phyloP scores from a whole-genome alignment of 2,888 invertebrate species.

The Xestia sexstrigata region DNA sequence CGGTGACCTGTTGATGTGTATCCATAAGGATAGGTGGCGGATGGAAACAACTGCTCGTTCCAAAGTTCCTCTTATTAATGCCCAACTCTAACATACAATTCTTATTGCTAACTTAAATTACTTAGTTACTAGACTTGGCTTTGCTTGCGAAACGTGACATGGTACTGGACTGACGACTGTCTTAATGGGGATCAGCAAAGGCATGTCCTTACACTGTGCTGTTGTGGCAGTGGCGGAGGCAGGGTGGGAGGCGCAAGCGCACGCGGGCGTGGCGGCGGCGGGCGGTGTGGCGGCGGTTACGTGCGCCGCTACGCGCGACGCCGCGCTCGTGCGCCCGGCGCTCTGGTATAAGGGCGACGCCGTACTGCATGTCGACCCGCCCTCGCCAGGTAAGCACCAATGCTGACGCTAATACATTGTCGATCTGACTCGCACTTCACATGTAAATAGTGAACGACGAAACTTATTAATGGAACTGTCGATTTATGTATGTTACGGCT shows the following conservation, averaged over 20 bases:
- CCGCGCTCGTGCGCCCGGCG: conserved; percentile 66
- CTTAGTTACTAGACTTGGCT: no score
- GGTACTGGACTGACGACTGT: no score
- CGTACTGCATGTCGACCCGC: conserved; percentile 83
- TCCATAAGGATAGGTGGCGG: no score
- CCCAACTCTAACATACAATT: no score
- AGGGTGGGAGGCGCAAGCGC: conserved; percentile 73
- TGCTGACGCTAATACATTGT: not conserved
- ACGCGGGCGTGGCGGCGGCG: conserved; percentile 68
- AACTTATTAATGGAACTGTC: not conserved
- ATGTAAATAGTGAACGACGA: not conserved
- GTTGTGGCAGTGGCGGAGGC: conserved; percentile 72
- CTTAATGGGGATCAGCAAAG: no score
- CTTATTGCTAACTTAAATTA: no score
- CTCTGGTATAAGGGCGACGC: conserved; percentile 80
- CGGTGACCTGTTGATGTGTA: no score
- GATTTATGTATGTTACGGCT: not conserved
- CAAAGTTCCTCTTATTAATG: no score
- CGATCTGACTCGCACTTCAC: not conserved
- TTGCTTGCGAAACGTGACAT: no score
- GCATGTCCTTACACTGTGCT: not conserved
- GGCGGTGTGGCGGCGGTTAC: conserved; percentile 80
- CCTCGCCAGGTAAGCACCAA: conserved; percentile 86
- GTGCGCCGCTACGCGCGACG: conserved; percentile 68
- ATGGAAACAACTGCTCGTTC: no score